Base-by-base conservation (phyloP, 2,113 vertebrate species). In the Erythrocercus mccallii region DNA sequence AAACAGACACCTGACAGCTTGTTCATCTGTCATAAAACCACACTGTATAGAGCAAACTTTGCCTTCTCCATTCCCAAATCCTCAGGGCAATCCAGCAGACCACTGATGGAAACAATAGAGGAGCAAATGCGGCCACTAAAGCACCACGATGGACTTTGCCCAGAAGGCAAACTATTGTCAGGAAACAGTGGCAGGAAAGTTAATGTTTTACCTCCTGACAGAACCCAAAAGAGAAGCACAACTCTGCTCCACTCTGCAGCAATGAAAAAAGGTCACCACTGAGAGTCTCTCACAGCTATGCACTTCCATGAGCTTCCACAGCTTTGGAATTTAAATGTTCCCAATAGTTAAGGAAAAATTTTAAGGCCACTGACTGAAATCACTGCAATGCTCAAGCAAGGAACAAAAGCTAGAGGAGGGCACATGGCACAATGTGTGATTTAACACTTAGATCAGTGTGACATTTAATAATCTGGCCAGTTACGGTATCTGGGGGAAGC, bases 201-300 rank as follows among this genome's bases (percentile, higher is more conserved):
- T 97, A 96, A 96, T 93, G 66, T 95, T 94, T 95, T 40, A 93
- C 81, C 22, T 91, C 79, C 73, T 40, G 61, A 60, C 42, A 87
- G 44, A 92, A 62, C 4, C 11, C 44, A 45, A 65, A 79, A 92
- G 28, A 69, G 47, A 21, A 50, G 48, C 54, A 68, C 58, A 47
- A 40, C 38, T 40, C 38, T 40, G 31, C 65, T 81, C 9, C 12
- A 19, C 14, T 51, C 58, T 3, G 4, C 4, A 38, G 61, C 73
- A 92, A 24, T 15, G 19, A 53, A 69, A 70, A 87, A 25, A 48
- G n/a, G 20, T 16, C 73, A 65, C 44, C 27, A 45, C 1, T n/a
- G 25, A 57, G 22, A 82, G 27, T 4, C 50, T 71, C 48, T n/a
- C 56, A 35, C 69, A 65, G 78, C 48, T 45, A 4, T 35, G 20